Conservation (phyloP, 2,113 vertebrate genomes). For the Eolophus roseicapilla region DNA sequence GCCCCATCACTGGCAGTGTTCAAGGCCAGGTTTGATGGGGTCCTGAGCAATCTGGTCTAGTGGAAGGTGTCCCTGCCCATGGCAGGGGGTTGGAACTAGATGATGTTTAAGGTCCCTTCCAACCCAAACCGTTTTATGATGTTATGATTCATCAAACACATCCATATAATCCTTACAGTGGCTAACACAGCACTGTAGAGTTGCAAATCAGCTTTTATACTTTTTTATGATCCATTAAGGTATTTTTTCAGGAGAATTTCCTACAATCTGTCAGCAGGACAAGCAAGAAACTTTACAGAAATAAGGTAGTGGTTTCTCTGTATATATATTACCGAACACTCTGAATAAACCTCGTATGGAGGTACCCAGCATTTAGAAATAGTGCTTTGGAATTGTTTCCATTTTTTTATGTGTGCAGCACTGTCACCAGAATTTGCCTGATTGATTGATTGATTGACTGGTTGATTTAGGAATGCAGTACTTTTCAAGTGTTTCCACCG, state of each 20-base stretch:
- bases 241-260: neutral
- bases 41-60: neutral
- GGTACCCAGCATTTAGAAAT: neutral
- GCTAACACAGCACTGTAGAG: neutral
- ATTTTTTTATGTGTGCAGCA: neutral
- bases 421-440: neutral
- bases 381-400: neutral
- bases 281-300: neutral
- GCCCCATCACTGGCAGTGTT: neutral
- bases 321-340: neutral
- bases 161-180: neutral
- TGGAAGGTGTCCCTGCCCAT: neutral
- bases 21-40: neutral
- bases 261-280: neutral
- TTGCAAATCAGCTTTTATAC: neutral
- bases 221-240: neutral
- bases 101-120: neutral
- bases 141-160: neutral
- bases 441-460: neutral
- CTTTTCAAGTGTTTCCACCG: neutral
- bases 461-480: neutral
- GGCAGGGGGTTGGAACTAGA: neutral
- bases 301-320: neutral
- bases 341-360: neutral
- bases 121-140: neutral